Evolutionary conservation across 2,888 invertebrate genomes (phyloP), one percentile per base, ranked within the genome.

Genomic region (Aphrophora alni): DNA sequence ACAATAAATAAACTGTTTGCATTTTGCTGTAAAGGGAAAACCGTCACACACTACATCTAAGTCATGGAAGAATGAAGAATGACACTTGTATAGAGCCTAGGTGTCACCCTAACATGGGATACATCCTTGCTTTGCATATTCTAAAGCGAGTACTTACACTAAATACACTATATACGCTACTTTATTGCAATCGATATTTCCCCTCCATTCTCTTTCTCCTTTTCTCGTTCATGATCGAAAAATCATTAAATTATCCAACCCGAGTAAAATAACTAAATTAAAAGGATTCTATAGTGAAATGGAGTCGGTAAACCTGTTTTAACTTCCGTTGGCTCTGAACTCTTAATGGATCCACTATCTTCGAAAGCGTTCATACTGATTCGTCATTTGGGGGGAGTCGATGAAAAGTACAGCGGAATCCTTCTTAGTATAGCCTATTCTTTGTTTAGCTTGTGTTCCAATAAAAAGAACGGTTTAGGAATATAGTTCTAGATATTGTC

Each of bases 91-190:
- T 77, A 27, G 77, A 38, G 70, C 24, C 71, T 17, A 77, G 77
- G 77, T 77, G 77, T 77, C 77, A 77, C 68, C n/a, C 59, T 59
- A 21, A 59, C 59, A 59, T 59, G 59, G 59, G 21, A 12, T 70
- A 77, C 77, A 77, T 38, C 76, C 76, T n/a, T 71, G 10, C 4
- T 59, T 59, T 59, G 59, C 59, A 59, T 59, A 59, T 59, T 21
- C 59, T 5, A 59, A 59, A n/a, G 3, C 14, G 59, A 59, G 59
- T 59, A 59, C 59, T 59, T 59, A 68, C 8, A n/a, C 76, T 59
- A 71, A 77, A 71, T 77, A 77, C 71, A 71, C 70, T 70, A 77
- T 77, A 77, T 38, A 77, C 77, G 77, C 77, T 77, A 77, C 71
- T 77, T 77, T 77, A 77, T 77, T 38, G 44, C 70, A 24, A 71